These are phyloP conservation scores for Cheilosia scutellata DNA, from an alignment of 2,888 invertebrate genomes.

Conservation along the genomic window DNA sequence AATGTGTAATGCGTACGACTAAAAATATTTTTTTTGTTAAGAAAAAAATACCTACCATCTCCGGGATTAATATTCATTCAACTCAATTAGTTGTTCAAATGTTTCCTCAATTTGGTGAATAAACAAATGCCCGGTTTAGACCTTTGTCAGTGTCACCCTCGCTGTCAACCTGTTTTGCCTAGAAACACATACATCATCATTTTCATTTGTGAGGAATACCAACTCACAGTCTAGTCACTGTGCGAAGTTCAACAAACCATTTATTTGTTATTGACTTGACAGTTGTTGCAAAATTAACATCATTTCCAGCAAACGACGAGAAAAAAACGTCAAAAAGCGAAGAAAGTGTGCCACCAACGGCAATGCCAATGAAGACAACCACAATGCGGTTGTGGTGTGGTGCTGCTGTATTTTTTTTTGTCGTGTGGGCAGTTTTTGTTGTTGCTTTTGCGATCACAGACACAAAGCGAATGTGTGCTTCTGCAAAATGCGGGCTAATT, in stretches of 20 bases:
- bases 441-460: not conserved
- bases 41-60: not conserved
- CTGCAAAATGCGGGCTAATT: slow-evolving; percentile 44
- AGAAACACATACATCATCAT: no score
- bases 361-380: slow-evolving; percentile 16
- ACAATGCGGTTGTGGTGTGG: not conserved
- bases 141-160: no score
- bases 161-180: no score
- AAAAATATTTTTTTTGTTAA: not conserved
- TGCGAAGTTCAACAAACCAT: slow-evolving; percentile 59
- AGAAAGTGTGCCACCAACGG: slow-evolving; percentile 67
- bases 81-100: not conserved
- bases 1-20: slow-evolving; percentile 1
- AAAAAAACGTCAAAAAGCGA: slow-evolving; percentile 28
- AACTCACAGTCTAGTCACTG: not conserved
- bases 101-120: not conserved
- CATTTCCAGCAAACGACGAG: slow-evolving; percentile 20
- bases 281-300: slow-evolving; percentile 33
- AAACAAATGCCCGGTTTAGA: no score
- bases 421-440: slow-evolving; percentile 24
- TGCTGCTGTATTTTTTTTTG: slow-evolving; percentile 30
- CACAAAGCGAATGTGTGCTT: slow-evolving; percentile 16
- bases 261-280: slow-evolving; percentile 15
- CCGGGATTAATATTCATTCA: not conserved
- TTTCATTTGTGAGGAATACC: no score